A percentile compares a stretch with the other conserved stretches of the same genome.
Conservation (phyloP, 2,888 invertebrate genomes). For the Eristalis pertinax region DNA sequence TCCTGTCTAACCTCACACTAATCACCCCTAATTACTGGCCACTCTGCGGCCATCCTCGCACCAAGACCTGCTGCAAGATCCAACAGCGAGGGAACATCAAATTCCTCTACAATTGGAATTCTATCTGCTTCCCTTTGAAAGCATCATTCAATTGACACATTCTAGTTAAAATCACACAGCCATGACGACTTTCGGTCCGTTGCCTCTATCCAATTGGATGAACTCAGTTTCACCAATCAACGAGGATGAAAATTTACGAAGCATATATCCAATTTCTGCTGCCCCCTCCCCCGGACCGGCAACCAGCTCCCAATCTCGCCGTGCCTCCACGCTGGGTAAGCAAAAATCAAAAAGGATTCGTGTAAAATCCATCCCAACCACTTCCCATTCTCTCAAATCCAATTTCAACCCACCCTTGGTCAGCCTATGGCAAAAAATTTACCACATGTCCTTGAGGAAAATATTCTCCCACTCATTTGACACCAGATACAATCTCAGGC, state of each 20-base stretch:
- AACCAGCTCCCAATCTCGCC: not conserved
- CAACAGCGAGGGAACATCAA: not conserved
- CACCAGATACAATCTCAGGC: slow-evolving; percentile 55
- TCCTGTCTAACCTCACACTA: not conserved
- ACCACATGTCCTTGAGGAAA: slow-evolving; percentile 46
- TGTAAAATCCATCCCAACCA: not conserved
- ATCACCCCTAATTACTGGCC: not conserved
- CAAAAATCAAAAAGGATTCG: slow-evolving; percentile 60
- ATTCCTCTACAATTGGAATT: slow-evolving; percentile 23
- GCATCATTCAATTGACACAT: slow-evolving; percentile 66
- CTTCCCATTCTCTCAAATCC: slow-evolving; percentile 10
- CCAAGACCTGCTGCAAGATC: not conserved
- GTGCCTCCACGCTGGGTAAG: slow-evolving; percentile 49
- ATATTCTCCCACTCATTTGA: slow-evolving; percentile 62
- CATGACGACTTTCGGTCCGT: slow-evolving; percentile 67
- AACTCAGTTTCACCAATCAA: slow-evolving; percentile 71
- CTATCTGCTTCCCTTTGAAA: slow-evolving; percentile 6
- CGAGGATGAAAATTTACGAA: slow-evolving; percentile 69
- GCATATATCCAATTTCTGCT: slow-evolving; percentile 59
- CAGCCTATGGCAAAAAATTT: slow-evolving; percentile 40
- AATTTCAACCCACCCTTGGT: slow-evolving; percentile 47
- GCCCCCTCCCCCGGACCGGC: not conserved
- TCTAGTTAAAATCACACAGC: slow-evolving; percentile 67
- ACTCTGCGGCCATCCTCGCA: not conserved
- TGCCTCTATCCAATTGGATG: slow-evolving; percentile 68